Evolutionary conservation across 2,113 vertebrate species (phyloP).

Genomic region (Rhodinocichla rosea): DNA sequence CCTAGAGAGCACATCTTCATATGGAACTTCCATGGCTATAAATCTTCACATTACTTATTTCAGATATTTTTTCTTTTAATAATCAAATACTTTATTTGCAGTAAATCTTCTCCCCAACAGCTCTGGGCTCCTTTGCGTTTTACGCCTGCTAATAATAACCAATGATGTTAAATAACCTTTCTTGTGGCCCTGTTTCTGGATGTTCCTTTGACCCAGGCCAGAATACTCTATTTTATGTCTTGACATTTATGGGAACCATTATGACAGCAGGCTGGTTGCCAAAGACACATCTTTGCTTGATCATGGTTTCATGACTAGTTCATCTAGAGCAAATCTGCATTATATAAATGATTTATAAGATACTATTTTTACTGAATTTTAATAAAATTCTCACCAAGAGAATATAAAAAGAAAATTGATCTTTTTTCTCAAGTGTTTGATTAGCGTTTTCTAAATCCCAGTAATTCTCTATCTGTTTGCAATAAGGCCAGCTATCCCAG

Average conservation of each 20-base stretch:
- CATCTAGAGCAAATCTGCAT: background rate
- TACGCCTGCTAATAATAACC: background rate
- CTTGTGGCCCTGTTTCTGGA: background rate
- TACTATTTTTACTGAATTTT: background rate
- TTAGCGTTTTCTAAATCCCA: background rate
- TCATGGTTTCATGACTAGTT: background rate
- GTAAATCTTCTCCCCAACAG: background rate
- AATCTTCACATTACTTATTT: background rate
- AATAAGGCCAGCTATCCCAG: background rate
- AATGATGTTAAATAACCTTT: background rate
- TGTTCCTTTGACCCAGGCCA: background rate
- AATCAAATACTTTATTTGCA: background rate
- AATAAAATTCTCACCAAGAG: slow-evolving; percentile 1
- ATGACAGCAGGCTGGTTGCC: background rate
- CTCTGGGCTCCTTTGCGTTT: background rate
- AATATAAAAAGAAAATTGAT: background rate
- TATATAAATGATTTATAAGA: slow-evolving; percentile 13
- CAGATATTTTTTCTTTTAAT: background rate
- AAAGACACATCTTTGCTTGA: slow-evolving; percentile 32
- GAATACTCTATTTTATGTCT: background rate
- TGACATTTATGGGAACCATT: background rate
- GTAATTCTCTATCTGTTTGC: background rate
- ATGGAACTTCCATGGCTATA: background rate
- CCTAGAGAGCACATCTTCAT: background rate
- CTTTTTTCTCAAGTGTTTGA: background rate